Percentiles rank a stretch among this genome's conserved stretches.
phyloP scores from a whole-genome alignment of 2,888 invertebrate species.

The Mylabris sibirica region DNA sequence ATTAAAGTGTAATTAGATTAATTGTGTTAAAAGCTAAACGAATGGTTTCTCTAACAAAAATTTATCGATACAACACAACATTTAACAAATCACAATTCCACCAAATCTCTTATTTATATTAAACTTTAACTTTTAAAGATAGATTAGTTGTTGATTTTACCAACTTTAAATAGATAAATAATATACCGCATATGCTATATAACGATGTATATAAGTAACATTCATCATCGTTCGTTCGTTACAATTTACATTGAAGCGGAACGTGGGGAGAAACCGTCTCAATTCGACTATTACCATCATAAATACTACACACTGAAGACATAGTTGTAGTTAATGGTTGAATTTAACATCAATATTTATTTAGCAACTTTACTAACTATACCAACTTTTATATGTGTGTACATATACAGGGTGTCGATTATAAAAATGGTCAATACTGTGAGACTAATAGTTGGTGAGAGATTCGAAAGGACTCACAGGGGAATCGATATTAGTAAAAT shows the following conservation, averaged over 20 bases:
- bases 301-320: not conserved
- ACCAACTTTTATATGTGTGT: no score
- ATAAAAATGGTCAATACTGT: no score
- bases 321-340: slow-evolving; percentile 16
- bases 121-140: not conserved
- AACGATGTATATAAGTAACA: no score
- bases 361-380: slow-evolving; percentile 19
- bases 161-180: not conserved
- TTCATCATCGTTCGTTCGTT: no score
- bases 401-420: not conserved
- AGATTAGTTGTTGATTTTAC: not conserved
- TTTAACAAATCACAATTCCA: not conserved
- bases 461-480: no score
- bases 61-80: not conserved
- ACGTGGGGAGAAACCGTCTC: not conserved
- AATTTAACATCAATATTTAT: slow-evolving; percentile 31
- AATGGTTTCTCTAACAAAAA: not conserved
- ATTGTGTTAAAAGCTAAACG: slow-evolving; percentile 2
- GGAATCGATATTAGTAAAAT: no score
- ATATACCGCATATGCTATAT: no score
- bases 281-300: not conserved
- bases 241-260: not conserved
- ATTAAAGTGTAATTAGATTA: not conserved
- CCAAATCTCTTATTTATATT: not conserved
- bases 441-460: no score